phyloP scores from a whole-genome alignment of 2,797 vertebrate species.

The Eleutherodactylus coqui region DNA sequence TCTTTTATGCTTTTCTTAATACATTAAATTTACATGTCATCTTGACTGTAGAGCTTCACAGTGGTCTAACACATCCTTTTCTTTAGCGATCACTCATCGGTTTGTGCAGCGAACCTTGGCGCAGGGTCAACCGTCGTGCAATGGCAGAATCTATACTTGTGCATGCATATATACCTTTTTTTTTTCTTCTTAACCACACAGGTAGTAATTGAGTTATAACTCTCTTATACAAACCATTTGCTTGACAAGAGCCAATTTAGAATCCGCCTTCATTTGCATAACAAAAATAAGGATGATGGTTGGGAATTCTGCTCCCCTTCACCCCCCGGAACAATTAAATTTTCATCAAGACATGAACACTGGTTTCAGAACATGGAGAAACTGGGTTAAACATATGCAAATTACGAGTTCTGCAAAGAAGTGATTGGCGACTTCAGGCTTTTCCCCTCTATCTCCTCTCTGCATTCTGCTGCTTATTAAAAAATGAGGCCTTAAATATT shows the following conservation, averaged over 20 bases:
- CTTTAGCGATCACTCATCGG: background rate
- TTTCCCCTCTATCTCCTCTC: constrained; percentile 25
- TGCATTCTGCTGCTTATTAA: constrained; percentile 63
- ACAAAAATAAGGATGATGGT: constrained; percentile 40
- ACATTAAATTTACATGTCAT: too few relatives aligned
- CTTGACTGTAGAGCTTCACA: background rate
- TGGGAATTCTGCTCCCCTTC: constrained; percentile 48
- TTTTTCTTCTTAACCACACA: background rate
- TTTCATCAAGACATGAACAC: constrained; percentile 58
- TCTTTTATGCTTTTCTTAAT: too few relatives aligned
- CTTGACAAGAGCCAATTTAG: constrained; percentile 52
- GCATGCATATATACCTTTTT: background rate
- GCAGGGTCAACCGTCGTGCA: background rate
- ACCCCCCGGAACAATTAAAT: constrained; percentile 49
- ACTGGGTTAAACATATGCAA: constrained; percentile 15
- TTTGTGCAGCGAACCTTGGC: background rate
- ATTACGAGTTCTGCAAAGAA: constrained; percentile 58
- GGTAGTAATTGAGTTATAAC: constrained; percentile 36
- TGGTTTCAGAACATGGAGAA: constrained; percentile 58
- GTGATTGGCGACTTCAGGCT: constrained; percentile 61
- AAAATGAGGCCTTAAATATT: constrained; percentile 66
- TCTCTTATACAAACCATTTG: constrained; percentile 39
- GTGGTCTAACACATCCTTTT: background rate
- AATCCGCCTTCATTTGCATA: constrained; percentile 41
- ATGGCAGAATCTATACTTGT: background rate